phyloP scores from a whole-genome alignment of 2,888 invertebrate species.

The Oithona nana region DNA sequence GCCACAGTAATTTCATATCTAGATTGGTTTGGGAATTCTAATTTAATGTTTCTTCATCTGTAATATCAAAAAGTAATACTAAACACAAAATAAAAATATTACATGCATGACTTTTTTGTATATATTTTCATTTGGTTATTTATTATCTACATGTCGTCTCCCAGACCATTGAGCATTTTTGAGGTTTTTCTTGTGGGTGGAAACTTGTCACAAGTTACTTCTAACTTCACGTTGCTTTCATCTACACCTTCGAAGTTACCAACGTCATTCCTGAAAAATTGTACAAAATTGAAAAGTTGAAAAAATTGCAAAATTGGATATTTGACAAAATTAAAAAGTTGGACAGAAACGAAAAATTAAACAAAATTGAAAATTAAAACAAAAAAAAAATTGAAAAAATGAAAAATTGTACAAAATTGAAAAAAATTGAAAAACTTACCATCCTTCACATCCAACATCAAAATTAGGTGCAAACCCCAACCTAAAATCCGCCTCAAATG shows the following conservation, averaged over 20 bases:
- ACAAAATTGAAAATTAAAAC: too few relatives aligned
- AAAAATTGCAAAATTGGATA: background rate
- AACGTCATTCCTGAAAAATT: background rate
- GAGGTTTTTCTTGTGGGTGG: conserved; percentile 4
- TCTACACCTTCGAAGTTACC: conserved; percentile 4
- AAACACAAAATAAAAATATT: too few relatives aligned
- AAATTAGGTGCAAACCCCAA: background rate
- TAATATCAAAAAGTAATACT: too few relatives aligned
- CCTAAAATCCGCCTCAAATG: background rate
- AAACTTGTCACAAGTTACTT: background rate
- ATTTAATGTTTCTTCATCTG: too few relatives aligned
- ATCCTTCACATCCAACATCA: background rate
- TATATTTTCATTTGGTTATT: background rate
- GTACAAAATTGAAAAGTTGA: background rate
- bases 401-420: background rate
- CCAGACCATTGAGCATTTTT: conserved; percentile 14
- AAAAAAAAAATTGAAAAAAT: too few relatives aligned
- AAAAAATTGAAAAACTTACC: background rate
- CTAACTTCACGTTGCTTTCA: conserved; percentile 7
- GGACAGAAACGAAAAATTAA: too few relatives aligned
- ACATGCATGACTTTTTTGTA: too few relatives aligned
- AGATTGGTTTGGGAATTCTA: too few relatives aligned
- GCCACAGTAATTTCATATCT: too few relatives aligned
- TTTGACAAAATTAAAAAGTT: too few relatives aligned
- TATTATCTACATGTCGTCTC: conserved; percentile 5